Percentiles rank a stretch among this genome's conserved stretches.
Conservation (phyloP, 2,113 vertebrate species). For the Coptodon rendalli region DNA sequence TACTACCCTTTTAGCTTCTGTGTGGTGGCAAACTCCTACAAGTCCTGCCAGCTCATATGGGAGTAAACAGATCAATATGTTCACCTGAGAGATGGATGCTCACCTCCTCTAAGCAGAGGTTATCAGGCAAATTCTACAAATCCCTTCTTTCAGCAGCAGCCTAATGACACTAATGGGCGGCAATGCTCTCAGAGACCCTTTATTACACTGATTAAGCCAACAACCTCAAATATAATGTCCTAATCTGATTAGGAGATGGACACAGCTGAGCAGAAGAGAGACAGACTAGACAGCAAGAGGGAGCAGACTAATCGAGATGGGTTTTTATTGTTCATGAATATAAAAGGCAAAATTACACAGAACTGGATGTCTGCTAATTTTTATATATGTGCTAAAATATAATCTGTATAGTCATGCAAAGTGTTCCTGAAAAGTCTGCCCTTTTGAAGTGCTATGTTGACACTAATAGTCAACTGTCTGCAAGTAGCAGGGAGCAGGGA, state of each 20-base stretch:
- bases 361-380: background rate
- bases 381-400: background rate
- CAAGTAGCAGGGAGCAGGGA: background rate
- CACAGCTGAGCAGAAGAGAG: slow-evolving; percentile 22
- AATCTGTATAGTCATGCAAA: background rate
- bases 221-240: slow-evolving; percentile 56
- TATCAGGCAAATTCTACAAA: slow-evolving; percentile 43
- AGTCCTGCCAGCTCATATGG: slow-evolving; percentile 32
- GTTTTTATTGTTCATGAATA: background rate
- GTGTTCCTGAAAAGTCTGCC: background rate
- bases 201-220: slow-evolving; percentile 64
- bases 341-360: background rate
- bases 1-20: slow-evolving; percentile 12
- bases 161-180: slow-evolving; percentile 63
- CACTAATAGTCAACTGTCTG: background rate
- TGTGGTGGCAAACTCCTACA: slow-evolving; percentile 17
- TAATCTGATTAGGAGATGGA: slow-evolving; percentile 63
- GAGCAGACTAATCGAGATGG: background rate
- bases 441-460: background rate
- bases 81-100: slow-evolving; percentile 58
- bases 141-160: slow-evolving; percentile 42
- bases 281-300: background rate
- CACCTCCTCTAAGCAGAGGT: slow-evolving; percentile 24
- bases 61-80: slow-evolving; percentile 64
- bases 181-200: slow-evolving; percentile 58